Evolutionary conservation across 2,888 invertebrate species (phyloP).

Genomic region (Hoplodrina ambigua): DNA sequence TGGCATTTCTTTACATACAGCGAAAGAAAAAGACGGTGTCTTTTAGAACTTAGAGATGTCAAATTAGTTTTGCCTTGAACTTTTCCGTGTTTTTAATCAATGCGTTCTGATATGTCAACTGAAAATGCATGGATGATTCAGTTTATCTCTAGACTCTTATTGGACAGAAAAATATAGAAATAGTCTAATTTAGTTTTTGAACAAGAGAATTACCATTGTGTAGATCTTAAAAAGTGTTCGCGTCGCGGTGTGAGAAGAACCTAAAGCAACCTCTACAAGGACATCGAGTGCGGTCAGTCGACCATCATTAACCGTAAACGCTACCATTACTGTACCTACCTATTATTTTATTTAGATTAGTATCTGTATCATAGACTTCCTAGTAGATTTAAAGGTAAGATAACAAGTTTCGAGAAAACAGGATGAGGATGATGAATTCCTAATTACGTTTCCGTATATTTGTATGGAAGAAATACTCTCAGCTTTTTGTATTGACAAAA

Average conservation of each 20-base stretch:
- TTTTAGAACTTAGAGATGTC: too few species aligned
- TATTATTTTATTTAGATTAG: slow-evolving; percentile 28
- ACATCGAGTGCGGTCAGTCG: background rate
- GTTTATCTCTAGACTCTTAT: too few species aligned
- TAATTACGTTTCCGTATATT: background rate
- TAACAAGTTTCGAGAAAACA: background rate
- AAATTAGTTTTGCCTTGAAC: too few species aligned
- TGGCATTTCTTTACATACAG: too few species aligned
- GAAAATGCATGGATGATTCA: too few species aligned
- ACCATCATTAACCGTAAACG: slow-evolving; percentile 3
- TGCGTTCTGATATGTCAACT: too few species aligned
- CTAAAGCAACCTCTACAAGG: slow-evolving; percentile 26
- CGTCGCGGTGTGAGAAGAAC: background rate
- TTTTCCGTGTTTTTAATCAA: too few species aligned
- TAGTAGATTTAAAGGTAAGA: background rate
- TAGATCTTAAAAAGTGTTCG: background rate
- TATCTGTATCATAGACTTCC: slow-evolving; percentile 1
- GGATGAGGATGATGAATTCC: background rate
- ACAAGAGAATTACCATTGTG: too few species aligned
- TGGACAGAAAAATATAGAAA: too few species aligned
- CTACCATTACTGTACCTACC: slow-evolving; percentile 5
- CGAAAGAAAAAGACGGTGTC: too few species aligned
- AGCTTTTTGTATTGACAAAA: too few species aligned
- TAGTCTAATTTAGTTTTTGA: too few species aligned
- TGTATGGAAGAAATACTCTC: background rate